Base-by-base conservation (phyloP, 2,797 vertebrate species). In the Karalla daura region DNA sequence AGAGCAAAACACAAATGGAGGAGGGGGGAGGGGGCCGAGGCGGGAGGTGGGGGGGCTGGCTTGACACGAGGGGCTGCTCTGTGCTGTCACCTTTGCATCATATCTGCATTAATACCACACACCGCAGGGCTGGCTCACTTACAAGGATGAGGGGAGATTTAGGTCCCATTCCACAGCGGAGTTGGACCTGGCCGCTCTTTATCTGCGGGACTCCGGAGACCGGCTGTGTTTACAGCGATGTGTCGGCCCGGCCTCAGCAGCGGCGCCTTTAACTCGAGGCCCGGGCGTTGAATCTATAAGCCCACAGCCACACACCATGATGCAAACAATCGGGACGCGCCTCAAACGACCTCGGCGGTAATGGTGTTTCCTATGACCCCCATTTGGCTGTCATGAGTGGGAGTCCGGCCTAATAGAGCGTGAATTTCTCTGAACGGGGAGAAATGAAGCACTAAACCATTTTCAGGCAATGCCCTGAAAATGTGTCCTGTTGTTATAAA, bases 31-130 rank as follows among this genome's bases (percentile, higher is more conserved):
- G 13, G 39, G 37, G 41, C 23, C n/a, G n/a, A n/a, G n/a, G n/a
- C n/a, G n/a, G n/a, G n/a, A n/a, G n/a, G n/a, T n/a, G n/a, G 47
- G 74, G 2, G 4, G 33, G 39, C 25, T 18, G 2, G 21, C 21
- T 50, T 45, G 66, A 74, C 76, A 59, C 8, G 30, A 55, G 45
- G 53, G 62, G 64, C 64, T 44, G 60, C 36, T 60, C 76, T 14
- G 44, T 33, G 59, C 69, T 77, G 77, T 89, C 76, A 74, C 71
- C 66, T 76, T 56, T 49, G 73, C 61, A 80, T 83, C 75, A 65
- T 62, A 78, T 88, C 84, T 82, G 77, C 71, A 84, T 88, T 78
- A 74, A 83, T 60, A 43, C 25, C 36, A 60, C 35, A 5, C 23
- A 32, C 60, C 40, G 43, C 32, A 28, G 30, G 53, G 13, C 27